Percentiles rank a stretch among this genome's conserved stretches.
These are phyloP conservation scores for Chrysocyon brachyurus DNA, from an alignment of 2,797 vertebrate species.

Conservation along the genomic window DNA sequence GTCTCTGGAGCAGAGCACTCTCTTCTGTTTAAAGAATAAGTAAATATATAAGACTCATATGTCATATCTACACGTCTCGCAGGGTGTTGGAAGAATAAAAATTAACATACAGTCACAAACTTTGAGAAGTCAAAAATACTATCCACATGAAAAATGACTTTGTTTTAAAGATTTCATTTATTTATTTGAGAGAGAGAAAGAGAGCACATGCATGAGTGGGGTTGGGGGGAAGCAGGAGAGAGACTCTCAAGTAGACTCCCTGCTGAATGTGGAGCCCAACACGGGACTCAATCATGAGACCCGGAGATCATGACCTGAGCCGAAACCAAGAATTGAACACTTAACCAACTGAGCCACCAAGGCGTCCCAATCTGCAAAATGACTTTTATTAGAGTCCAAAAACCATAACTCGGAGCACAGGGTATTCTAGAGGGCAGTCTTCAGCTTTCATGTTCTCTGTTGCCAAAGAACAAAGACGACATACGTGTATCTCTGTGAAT, in stretches of 20 bases:
- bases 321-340: background rate
- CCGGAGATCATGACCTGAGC: background rate
- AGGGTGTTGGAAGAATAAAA: background rate
- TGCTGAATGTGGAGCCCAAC: background rate
- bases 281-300: background rate
- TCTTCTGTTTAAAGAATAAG: background rate
- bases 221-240: background rate
- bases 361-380: background rate
- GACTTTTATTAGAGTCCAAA: background rate
- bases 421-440: background rate
- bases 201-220: background rate
- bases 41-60: background rate
- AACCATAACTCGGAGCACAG: background rate
- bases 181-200: background rate
- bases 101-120: background rate
- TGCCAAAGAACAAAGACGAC: background rate
- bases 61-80: background rate
- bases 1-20: background rate
- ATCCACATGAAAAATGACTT: background rate
- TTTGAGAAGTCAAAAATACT: conserved; percentile 9
- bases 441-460: background rate
- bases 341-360: background rate
- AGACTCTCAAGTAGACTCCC: background rate
- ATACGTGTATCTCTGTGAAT: background rate
- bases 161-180: background rate